Evolutionary conservation across 2,113 vertebrate genomes (phyloP), one percentile per base, ranked within the genome.

Genomic region (Phaethon lepturus): DNA sequence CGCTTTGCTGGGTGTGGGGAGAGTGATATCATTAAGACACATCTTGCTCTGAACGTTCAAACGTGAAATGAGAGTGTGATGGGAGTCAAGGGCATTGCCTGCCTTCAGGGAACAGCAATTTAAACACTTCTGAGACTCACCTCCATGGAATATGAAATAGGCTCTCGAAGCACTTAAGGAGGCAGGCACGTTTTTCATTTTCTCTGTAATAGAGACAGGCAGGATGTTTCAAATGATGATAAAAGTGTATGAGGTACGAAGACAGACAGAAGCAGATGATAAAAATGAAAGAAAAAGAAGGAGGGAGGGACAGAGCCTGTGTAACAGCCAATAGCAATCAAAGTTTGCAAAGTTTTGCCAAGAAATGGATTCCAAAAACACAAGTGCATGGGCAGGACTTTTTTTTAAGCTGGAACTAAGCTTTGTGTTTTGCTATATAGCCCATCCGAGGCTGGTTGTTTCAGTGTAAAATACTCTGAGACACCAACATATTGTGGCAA

Each of bases 181-280:
- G 42, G 49, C 50, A 79, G 83, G 74, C 72, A 95, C 42, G 2
- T 86, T 96, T 94, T 92, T 86, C 79, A 94, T 94, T 94, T 96
- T 76, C 74, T 76, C 38, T 90, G 19, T 77, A 63, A 90, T 33
- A 87, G 86, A 74, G 67, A 68, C 75, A 77, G 63, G 55, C 74
- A 86, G 71, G 42, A 80, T 86, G 84, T 74, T 81, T 83, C 55
- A 83, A 79, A 84, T 63, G 9, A 79, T 85, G 33, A 66, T 85
- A 91, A 55, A 83, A 94, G 18, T 58, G 33, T 60, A 42, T 94
- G 63, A 79, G 35, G 47, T 53, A 59, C 53, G 59, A 93, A 92
- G 71, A 62, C 35, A 67, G 81, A 60, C 53, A 88, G 83, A 91
- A 75, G 18, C 9, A 93, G 66, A 60, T 77, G 19, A 83, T 47